Evolutionary conservation across 1,140 invertebrate genomes (phyloP).

Genomic region (Drosophila kepulauana): DNA sequence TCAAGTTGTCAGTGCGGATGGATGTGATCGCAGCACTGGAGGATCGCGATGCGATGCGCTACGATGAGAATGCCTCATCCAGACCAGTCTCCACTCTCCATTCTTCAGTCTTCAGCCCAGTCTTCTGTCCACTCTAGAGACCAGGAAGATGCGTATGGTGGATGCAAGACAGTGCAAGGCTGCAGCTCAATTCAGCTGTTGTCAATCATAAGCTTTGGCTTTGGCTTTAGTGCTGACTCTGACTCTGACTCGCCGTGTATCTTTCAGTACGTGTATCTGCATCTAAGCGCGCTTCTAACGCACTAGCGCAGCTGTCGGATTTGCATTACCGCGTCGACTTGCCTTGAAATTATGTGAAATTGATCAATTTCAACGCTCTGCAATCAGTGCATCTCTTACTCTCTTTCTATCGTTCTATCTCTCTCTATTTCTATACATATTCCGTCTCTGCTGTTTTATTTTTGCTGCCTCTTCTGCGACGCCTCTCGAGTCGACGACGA

Average conservation of each 20-base stretch:
- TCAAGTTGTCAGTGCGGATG: conserved; percentile 69
- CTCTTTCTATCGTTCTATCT: not conserved
- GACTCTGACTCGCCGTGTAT: conserved; percentile 12
- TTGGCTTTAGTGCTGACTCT: not conserved
- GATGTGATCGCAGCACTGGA: conserved; percentile 41
- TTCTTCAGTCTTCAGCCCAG: no score
- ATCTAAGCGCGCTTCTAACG: conserved; percentile 71
- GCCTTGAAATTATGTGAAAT: conserved; percentile 83
- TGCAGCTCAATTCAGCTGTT: conserved; percentile 70
- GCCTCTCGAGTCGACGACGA: not conserved
- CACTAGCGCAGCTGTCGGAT: conserved; percentile 80
- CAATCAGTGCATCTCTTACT: conserved; percentile 14
- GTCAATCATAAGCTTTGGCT: conserved; percentile 70
- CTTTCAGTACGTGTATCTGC: conserved; percentile 25
- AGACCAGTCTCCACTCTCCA: not conserved
- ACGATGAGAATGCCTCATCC: conserved; percentile 25
- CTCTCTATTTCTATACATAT: conserved; percentile 4
- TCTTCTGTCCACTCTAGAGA: not conserved
- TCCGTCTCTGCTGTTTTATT: conserved; percentile 10
- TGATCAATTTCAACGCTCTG: conserved; percentile 80
- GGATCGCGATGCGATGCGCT: conserved; percentile 9
- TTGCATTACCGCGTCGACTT: conserved; percentile 81
- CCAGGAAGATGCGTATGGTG: conserved; percentile 22
- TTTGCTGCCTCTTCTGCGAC: conserved; percentile 2
- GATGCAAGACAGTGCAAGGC: conserved; percentile 15